A percentile compares a stretch with the other conserved stretches of the same genome.
These are phyloP conservation scores for Andrena trimmerana DNA, from an alignment of 2,888 invertebrate genomes.

Conservation along the genomic window DNA sequence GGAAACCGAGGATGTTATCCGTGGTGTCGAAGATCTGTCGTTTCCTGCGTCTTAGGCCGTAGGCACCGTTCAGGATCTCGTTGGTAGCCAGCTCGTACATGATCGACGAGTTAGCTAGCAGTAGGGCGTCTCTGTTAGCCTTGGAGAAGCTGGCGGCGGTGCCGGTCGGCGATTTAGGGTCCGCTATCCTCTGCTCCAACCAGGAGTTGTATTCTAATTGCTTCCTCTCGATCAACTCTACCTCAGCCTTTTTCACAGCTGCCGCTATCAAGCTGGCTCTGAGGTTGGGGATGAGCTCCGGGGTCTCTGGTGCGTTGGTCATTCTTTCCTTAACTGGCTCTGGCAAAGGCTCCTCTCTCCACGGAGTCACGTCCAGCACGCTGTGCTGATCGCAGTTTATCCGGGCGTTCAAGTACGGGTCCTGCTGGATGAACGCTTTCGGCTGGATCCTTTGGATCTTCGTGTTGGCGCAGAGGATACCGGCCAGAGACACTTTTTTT, in stretches of 20 bases:
- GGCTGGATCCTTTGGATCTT: slow-evolving; percentile 92
- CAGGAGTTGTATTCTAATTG: slow-evolving; percentile 93
- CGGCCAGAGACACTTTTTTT: slow-evolving; percentile 92
- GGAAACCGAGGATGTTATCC: slow-evolving; percentile 86
- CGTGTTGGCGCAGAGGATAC: slow-evolving; percentile 92
- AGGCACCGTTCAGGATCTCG: slow-evolving; percentile 90
- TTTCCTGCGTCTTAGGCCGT: slow-evolving; percentile 86
- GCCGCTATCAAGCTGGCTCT: slow-evolving; percentile 90
- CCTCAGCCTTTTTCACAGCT: slow-evolving; percentile 92
- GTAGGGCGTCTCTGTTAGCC: slow-evolving; percentile 93
- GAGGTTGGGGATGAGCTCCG: slow-evolving; percentile 87
- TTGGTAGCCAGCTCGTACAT: slow-evolving; percentile 95
- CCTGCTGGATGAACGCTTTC: slow-evolving; percentile 93
- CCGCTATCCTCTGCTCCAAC: slow-evolving; percentile 87
- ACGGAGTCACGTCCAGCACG: slow-evolving; percentile 89
- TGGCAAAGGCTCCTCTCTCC: slow-evolving; percentile 87
- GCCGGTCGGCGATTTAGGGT: slow-evolving; percentile 94
- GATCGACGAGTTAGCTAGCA: slow-evolving; percentile 94
- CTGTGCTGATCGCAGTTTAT: slow-evolving; percentile 91
- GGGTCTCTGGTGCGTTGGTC: slow-evolving; percentile 34
- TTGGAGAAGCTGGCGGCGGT: slow-evolving; percentile 96
- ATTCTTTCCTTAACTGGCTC: slow-evolving; percentile 78
- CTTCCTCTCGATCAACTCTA: slow-evolving; percentile 90
- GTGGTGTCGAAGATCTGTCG: slow-evolving; percentile 90
- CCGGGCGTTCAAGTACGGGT: slow-evolving; percentile 92